Evolutionary conservation across 2,888 invertebrate species (phyloP), one percentile per base, ranked within the genome.

Genomic region (Fabriciana adippe): DNA sequence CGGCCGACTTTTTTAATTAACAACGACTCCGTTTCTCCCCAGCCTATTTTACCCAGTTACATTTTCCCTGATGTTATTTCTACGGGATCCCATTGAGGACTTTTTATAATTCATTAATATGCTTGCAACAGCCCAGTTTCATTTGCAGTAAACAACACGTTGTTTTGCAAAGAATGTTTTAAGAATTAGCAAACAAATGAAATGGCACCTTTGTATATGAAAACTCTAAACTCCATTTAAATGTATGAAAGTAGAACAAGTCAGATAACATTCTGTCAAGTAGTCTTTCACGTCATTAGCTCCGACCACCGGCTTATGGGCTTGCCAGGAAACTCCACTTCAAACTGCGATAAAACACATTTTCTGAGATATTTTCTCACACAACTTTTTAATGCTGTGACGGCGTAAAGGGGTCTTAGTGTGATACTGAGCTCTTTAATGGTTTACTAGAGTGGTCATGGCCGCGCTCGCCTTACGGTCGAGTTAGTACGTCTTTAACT

Each of bases 271-370:
- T 69, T 67, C 64, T 67, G 63, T 65, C 53, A 67, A 59, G 55
- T 51, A 55, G 68, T 66, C 63, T 68, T 69, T 83, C 79, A 81
- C 83, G 79, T 88, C 85, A 87, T 89, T 89, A 89, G 82, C 80
- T 78, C 79, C 78, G 79, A 80, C 83, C 86, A 81, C 85, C 82
- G 82, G 85, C 86, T 88, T 85, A 85, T 80, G 81, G 81, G 65
- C 48, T 64, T 68, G 68, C 66, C 81, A 76, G 79, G 76, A 80
- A 86, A 82, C 81, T 83, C 78, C 74, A 86, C 87, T 86, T 85
- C 79, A 83, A 86, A 87, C 84, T 84, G 86, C 83, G 86, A 88
- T 90, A 89, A 90, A 89, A 89, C 85, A 85, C 86, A 84, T 86
- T 89, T 87, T 84, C 85, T 76, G 81, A 85, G 83, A 80, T 79